Evolutionary conservation across 2,888 invertebrate species (phyloP).

Genomic region (Tetragonisca angustula): DNA sequence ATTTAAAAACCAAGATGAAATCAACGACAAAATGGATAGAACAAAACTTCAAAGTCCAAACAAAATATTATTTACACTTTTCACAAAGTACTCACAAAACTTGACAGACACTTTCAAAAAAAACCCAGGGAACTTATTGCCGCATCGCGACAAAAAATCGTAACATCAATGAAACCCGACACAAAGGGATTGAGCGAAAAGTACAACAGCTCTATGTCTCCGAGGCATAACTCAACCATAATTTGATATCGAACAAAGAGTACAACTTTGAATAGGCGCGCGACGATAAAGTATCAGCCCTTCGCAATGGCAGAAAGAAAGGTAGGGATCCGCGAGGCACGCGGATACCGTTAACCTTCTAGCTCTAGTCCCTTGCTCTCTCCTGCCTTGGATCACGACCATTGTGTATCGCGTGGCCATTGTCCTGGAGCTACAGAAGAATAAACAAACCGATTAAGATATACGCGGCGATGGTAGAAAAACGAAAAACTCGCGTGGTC

Average conservation of each 20-base stretch:
- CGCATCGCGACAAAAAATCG: neutral
- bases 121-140: neutral
- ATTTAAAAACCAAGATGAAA: neutral
- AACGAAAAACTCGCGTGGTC: neutral
- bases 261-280: neutral
- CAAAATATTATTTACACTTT: neutral
- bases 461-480: neutral
- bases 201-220: neutral
- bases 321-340: conserved; percentile 19
- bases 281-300: neutral
- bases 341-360: conserved; percentile 36
- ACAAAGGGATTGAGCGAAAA: too few species aligned
- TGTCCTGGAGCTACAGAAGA: neutral
- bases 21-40: fast-evolving
- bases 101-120: neutral
- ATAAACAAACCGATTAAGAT: conserved; percentile 41
- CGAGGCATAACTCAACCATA: neutral
- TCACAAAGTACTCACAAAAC: neutral
- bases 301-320: neutral
- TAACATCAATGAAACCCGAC: neutral
- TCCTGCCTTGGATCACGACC: conserved; percentile 25
- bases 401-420: conserved; percentile 29
- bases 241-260: neutral
- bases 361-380: neutral
- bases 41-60: neutral